Evolutionary conservation across 2,113 vertebrate genomes (phyloP).

Genomic region (Diphyllodes magnificus): DNA sequence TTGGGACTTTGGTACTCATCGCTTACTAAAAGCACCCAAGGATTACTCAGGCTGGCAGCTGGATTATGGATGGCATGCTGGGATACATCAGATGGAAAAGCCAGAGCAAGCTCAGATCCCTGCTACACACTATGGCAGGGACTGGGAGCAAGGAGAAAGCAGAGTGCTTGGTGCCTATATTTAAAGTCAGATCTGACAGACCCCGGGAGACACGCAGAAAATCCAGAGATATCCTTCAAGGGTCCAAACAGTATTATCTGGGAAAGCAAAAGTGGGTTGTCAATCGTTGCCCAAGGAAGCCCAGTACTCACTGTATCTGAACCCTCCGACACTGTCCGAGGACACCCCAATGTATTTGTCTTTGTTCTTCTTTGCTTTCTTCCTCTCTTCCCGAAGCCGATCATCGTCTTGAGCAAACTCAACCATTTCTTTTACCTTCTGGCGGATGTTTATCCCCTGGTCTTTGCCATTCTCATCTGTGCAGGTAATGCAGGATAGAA

Average conservation of each 20-base stretch:
- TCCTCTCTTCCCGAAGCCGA: constrained; percentile 91
- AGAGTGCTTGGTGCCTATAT: not conserved
- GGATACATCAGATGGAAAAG: not conserved
- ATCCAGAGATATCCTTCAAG: not conserved
- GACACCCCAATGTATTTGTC: constrained; percentile 98
- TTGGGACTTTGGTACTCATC: not conserved
- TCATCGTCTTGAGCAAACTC: constrained; percentile 98
- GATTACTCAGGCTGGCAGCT: not conserved
- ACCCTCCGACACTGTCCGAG: constrained; percentile 87
- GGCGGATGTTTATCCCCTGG: constrained; percentile 96
- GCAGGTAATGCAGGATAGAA: not conserved
- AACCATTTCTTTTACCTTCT: constrained; percentile 96
- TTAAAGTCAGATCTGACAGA: not conserved
- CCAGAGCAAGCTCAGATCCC: not conserved
- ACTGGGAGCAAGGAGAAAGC: not conserved
- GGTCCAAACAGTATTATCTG: not conserved
- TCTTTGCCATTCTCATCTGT: constrained; percentile 97
- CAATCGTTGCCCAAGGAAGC: not conserved
- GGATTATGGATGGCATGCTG: not conserved
- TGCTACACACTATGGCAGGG: not conserved
- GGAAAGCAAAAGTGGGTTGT: not conserved
- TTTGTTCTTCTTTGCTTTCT: constrained; percentile 98
- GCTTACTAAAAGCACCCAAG: not conserved
- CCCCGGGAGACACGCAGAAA: not conserved
- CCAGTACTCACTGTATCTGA: constrained; percentile 85